Percentiles rank a stretch among this genome's conserved stretches.
Conservation (phyloP, 2,888 invertebrate species). For the Parnassius apollo region DNA sequence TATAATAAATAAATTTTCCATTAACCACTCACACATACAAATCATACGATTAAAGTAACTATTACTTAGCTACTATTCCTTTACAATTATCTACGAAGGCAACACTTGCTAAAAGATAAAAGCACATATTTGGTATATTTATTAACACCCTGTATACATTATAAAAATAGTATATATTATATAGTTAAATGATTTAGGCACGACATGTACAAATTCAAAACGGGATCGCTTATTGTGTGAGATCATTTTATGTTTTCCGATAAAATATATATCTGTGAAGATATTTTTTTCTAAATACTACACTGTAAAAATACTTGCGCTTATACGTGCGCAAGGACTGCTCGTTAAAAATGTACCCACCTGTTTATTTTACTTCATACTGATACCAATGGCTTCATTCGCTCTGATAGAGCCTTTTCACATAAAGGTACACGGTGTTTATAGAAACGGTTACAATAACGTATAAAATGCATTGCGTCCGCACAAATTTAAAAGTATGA, state of each 20-base stretch:
- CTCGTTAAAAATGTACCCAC: conserved; percentile 1
- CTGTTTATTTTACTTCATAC: neutral
- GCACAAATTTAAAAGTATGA: neutral
- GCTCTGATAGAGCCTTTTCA: conserved; percentile 15
- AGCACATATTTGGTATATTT: conserved; percentile 79
- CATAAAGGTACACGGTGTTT: conserved; percentile 16
- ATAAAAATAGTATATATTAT: conserved; percentile 72
- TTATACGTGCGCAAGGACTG: neutral
- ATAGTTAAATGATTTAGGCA: conserved; percentile 63
- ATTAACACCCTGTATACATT: conserved; percentile 77
- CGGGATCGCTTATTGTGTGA: conserved; percentile 62
- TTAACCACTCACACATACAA: conserved; percentile 42
- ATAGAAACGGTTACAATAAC: neutral
- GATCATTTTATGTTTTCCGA: conserved; percentile 62
- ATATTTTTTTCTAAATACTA: conserved; percentile 13
- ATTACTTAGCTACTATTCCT: conserved; percentile 30
- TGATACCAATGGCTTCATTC: conserved; percentile 5
- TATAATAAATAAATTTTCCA: conserved; percentile 58
- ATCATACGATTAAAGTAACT: conserved; percentile 27
- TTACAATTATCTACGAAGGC: conserved; percentile 64
- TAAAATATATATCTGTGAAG: conserved; percentile 14
- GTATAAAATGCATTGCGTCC: neutral
- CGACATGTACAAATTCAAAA: conserved; percentile 61
- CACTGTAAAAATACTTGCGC: neutral
- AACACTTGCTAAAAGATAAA: conserved; percentile 73